phyloP scores from a whole-genome alignment of 2,113 vertebrate genomes.

The Naja naja region DNA sequence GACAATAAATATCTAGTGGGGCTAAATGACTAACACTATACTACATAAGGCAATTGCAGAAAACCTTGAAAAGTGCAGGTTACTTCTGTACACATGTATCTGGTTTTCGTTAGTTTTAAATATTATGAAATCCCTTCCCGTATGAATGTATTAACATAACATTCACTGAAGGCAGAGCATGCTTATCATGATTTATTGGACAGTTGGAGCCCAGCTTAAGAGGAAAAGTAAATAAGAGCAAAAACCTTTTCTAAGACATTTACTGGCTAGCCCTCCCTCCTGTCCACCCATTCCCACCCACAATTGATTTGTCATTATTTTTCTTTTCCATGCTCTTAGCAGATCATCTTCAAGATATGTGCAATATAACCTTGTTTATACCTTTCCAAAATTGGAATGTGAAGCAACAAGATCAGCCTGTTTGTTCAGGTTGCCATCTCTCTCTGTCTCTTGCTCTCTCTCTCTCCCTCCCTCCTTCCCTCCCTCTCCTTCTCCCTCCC shows the following conservation, averaged over 20 bases:
- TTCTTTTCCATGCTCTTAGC: not conserved
- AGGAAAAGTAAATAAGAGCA: slow-evolving; percentile 2
- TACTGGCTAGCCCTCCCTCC: not conserved
- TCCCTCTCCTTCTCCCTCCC: no score
- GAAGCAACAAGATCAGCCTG: not conserved
- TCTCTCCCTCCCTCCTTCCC: not conserved
- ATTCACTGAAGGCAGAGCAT: not conserved
- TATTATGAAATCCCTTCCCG: not conserved
- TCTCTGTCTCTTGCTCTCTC: no score
- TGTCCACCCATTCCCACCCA: not conserved
- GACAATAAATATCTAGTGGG: not conserved
- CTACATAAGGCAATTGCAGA: not conserved
- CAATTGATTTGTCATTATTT: not conserved
- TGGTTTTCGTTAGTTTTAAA: not conserved
- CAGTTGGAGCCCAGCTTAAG: not conserved
- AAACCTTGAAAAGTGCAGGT: not conserved
- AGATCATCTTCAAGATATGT: not conserved
- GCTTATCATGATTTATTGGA: not conserved
- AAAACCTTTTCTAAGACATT: not conserved
- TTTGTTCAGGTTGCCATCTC: not conserved
- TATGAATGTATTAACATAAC: not conserved
- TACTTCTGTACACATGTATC: not conserved
- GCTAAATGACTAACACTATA: not conserved
- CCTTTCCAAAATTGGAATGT: not conserved
- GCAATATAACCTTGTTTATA: not conserved